Percentiles rank a stretch among this genome's conserved stretches.
Conservation (phyloP, 2,113 vertebrate species). For the Oncorhynchus mykiss region DNA sequence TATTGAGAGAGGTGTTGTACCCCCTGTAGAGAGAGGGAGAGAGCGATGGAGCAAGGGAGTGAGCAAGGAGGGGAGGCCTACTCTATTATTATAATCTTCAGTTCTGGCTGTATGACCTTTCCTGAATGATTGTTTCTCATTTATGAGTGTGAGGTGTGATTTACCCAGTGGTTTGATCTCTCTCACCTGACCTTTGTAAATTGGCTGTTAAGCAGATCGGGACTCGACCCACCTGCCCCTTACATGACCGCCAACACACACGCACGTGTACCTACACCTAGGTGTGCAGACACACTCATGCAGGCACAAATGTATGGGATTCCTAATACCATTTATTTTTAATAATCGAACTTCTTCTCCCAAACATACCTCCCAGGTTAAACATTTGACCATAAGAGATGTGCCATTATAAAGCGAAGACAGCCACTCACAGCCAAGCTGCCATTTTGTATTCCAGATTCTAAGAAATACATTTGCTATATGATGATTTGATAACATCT, state of each 20-base stretch:
- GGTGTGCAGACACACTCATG: slow-evolving; percentile 20
- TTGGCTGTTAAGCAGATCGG: slow-evolving; percentile 84
- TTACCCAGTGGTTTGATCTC: slow-evolving; percentile 78
- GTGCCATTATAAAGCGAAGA: too few species aligned
- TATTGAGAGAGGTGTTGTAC: background rate
- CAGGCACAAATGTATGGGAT: too few species aligned
- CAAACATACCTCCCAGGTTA: too few species aligned
- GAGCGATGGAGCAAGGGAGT: too few species aligned
- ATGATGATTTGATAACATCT: too few species aligned
- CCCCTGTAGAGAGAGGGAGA: slow-evolving; percentile 4
- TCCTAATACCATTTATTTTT: too few species aligned
- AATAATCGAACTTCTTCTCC: too few species aligned
- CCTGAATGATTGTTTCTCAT: slow-evolving; percentile 79
- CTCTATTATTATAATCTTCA: slow-evolving; percentile 80
- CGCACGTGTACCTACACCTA: slow-evolving; percentile 22
- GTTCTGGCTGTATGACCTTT: slow-evolving; percentile 77
- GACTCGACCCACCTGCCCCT: slow-evolving; percentile 67
- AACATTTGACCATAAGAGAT: too few species aligned
- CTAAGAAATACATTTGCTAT: too few species aligned
- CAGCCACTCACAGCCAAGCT: too few species aligned
- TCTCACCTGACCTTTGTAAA: slow-evolving; percentile 85
- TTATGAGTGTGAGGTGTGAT: slow-evolving; percentile 81
- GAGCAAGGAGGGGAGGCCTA: slow-evolving; percentile 54
- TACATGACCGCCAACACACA: slow-evolving; percentile 58
- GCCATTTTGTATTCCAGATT: too few species aligned